These are phyloP conservation scores for Thripadectes ignobilis DNA, from an alignment of 2,797 vertebrate genomes.

Conservation along the genomic window DNA sequence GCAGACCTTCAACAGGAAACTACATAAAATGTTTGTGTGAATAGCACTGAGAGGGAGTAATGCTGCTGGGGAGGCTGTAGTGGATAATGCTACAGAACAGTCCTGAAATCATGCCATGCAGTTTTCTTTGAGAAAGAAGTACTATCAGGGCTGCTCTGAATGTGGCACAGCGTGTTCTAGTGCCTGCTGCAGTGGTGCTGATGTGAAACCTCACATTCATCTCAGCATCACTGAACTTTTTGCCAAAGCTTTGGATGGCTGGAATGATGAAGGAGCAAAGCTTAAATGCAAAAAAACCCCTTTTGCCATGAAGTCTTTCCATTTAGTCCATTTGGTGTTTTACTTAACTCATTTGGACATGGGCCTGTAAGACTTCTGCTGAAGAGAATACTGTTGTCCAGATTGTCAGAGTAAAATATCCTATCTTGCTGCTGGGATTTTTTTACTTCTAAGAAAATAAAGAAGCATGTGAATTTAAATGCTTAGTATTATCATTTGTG, in stretches of 20 bases:
- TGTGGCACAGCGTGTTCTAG: background rate
- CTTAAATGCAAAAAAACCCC: background rate
- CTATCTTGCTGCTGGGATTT: background rate
- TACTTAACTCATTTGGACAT: background rate
- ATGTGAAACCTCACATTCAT: background rate
- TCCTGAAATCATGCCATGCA: slow-evolving; percentile 16
- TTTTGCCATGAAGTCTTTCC: background rate
- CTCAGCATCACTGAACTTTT: background rate
- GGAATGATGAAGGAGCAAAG: background rate
- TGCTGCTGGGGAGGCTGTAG: background rate
- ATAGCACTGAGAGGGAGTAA: background rate
- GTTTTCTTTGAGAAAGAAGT: background rate
- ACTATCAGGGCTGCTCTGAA: background rate
- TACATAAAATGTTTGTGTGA: background rate
- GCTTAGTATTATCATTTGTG: background rate
- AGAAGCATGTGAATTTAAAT: background rate
- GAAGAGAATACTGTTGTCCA: background rate
- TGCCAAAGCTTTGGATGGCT: background rate
- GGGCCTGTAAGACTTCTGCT: background rate
- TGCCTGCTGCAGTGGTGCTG: slow-evolving; percentile 21
- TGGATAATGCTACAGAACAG: background rate
- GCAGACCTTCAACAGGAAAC: background rate
- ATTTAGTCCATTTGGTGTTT: background rate
- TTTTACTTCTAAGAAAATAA: background rate
- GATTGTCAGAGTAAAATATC: background rate